Evolutionary conservation across 2,113 vertebrate species (phyloP).

Genomic region (Epinephelus cyanopodus): DNA sequence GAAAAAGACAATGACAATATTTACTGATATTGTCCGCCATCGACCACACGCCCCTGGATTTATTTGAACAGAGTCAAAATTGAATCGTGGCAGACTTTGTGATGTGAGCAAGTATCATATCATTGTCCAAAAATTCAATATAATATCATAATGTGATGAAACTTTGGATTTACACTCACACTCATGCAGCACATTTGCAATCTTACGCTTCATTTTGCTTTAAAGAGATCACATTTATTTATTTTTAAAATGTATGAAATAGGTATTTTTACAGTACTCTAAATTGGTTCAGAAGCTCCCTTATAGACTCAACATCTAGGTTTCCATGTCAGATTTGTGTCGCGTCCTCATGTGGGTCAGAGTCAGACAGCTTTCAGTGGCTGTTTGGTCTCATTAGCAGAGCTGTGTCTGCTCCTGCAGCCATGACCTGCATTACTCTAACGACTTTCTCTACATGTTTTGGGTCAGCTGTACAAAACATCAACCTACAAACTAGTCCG

Average conservation of each 20-base stretch:
- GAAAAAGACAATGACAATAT: too few species aligned
- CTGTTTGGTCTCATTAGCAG: background rate
- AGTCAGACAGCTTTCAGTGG: constrained; percentile 14
- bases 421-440: constrained; percentile 41
- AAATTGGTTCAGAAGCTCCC: background rate
- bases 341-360: constrained; percentile 30
- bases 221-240: background rate
- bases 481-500: background rate
- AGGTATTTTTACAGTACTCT: background rate
- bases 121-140: too few species aligned
- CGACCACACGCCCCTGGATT: too few species aligned
- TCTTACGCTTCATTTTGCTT: background rate
- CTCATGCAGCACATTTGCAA: background rate
- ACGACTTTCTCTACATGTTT: constrained; percentile 25
- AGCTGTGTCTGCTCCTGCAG: constrained; percentile 1
- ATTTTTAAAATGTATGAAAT: background rate
- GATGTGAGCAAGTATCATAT: too few species aligned
- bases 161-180: too few species aligned
- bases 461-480: constrained; percentile 21
- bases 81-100: too few species aligned
- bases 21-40: too few species aligned
- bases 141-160: too few species aligned
- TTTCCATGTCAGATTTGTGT: background rate
- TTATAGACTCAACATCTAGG: rapidly evolving
- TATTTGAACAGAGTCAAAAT: too few species aligned